Base-by-base conservation (phyloP, 2,113 vertebrate species). In the Otus sunia region DNA sequence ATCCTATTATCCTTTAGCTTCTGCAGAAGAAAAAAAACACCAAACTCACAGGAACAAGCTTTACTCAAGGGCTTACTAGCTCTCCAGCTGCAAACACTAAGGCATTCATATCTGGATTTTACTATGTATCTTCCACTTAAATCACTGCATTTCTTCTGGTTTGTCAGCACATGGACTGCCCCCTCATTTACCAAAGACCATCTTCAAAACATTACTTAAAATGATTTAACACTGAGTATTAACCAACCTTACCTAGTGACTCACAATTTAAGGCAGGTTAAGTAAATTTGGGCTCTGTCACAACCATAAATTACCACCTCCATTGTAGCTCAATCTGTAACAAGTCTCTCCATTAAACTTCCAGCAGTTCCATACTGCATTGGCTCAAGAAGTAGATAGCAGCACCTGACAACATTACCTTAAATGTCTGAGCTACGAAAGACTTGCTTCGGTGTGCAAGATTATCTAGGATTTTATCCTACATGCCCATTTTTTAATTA, bases 251-350 rank as follows among this genome's bases (percentile, higher is more conserved):
- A 37, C n/a, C 30, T 29, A 49, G 21, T 26, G 55, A 78, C 86
- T 78, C 80, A 43, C 12, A 15, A 34, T 15, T 37, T 29, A 36
- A 84, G 43, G n/a, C 37, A 52, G 10, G 23, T 36, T 56, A 71
- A 67, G 64, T 22, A 58, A 39, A 67, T 34, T 5, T 25, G 59
- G 93, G 52, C 53, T 85, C 50, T 53, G 56, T 41, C 75, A 83
- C 21, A 76, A n/a, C 26, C 2, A 0, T 3, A 73, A 85, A 4
- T n/a, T 39, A 26, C 50, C 1, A 0, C 3, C 2, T 34, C 8
- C 6, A 34, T 18, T 47, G 39, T 12, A 58, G 74, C 62, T 68
- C 69, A 41, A 23, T 8, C 58, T 49, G 30, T 25, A 75, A 67
- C 14, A 60, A n/a, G 11, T 27, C 36, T 52, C 66, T 58, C 49